These are phyloP conservation scores for Aspidoscelis tigris DNA, from an alignment of 2,113 vertebrate species.

Conservation along the genomic window DNA sequence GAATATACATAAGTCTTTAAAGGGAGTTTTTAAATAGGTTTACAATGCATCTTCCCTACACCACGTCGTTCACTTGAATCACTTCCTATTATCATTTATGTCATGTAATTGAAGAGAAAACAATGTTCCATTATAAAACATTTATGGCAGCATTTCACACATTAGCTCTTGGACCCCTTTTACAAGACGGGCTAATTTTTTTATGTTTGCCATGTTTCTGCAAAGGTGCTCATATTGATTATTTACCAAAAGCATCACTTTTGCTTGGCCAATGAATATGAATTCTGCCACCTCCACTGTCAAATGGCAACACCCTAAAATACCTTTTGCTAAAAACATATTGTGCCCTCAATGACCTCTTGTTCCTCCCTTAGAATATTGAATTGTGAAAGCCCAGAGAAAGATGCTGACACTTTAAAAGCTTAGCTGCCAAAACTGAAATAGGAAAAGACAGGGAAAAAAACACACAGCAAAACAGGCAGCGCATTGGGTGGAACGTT, in stretches of 20 bases:
- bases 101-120: constrained; percentile 24
- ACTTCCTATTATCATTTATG: constrained; percentile 29
- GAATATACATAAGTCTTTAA: constrained; percentile 14
- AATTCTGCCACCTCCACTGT: background rate
- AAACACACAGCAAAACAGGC: constrained; percentile 37
- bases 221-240: background rate
- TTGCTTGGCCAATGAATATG: constrained; percentile 31
- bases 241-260: constrained; percentile 32
- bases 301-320: constrained; percentile 36
- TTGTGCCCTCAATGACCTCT: constrained; percentile 52
- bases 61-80: background rate
- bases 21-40: constrained; percentile 19
- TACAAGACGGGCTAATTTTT: constrained; percentile 24
- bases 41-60: constrained; percentile 10
- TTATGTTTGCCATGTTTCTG: background rate
- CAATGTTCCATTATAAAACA: constrained; percentile 31
- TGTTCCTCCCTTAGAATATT: constrained; percentile 50
- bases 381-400: constrained; percentile 44
- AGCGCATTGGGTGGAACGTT: constrained; percentile 39
- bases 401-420: constrained; percentile 63
- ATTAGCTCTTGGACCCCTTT: background rate
- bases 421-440: constrained; percentile 45
- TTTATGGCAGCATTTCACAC: constrained; percentile 9
- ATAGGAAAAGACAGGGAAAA: background rate
- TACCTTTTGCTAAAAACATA: constrained; percentile 47